These are phyloP conservation scores for Cryptomyrus ogoouensis DNA, from an alignment of 2,113 vertebrate species.

Conservation along the genomic window DNA sequence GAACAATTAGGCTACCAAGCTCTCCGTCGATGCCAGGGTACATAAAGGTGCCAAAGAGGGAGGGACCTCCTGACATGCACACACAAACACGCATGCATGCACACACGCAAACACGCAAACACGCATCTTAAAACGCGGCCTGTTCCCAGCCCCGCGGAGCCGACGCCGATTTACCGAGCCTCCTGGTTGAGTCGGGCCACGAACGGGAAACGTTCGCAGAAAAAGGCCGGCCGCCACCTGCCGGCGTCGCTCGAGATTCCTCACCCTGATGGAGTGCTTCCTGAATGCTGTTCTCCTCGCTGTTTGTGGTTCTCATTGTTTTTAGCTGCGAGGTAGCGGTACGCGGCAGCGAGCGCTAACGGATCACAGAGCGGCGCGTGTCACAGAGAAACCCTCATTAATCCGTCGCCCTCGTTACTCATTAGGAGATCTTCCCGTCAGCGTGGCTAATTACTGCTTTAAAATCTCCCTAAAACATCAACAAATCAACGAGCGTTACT, in stretches of 20 bases:
- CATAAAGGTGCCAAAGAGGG: background rate
- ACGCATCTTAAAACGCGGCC: background rate
- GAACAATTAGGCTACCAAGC: background rate
- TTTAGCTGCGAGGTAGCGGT: background rate
- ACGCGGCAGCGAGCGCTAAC: background rate
- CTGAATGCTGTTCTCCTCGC: background rate
- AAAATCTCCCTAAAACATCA: slow-evolving; percentile 77
- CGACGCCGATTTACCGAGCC: background rate
- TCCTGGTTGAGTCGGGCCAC: too few relatives aligned
- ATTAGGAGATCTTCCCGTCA: slow-evolving; percentile 78
- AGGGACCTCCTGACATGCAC: background rate
- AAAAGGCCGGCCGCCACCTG: background rate
- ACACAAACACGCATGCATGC: background rate
- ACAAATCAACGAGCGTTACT: slow-evolving; percentile 60
- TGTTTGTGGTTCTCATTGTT: background rate
- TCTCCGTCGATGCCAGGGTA: background rate
- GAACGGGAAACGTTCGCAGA: background rate
- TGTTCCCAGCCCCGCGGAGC: background rate
- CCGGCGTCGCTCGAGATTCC: background rate
- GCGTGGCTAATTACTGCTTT: slow-evolving; percentile 81
- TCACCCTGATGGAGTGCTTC: background rate
- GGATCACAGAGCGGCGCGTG: background rate
- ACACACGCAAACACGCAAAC: background rate
- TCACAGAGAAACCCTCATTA: slow-evolving; percentile 58
- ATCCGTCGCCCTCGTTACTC: slow-evolving; percentile 73